Conservation (phyloP, 2,888 invertebrate species). For the Meloe dianella region DNA sequence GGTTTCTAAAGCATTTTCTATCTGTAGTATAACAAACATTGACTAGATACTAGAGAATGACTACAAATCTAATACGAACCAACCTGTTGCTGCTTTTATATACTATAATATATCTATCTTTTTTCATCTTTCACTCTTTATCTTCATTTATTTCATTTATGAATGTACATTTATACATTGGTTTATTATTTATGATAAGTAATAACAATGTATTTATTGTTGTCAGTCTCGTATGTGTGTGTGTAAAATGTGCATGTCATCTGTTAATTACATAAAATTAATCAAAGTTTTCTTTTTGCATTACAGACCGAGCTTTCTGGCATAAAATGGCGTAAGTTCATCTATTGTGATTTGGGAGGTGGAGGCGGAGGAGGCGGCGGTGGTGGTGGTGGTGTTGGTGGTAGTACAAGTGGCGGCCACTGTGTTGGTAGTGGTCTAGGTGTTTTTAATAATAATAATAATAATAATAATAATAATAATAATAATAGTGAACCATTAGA, state of each 20-base stretch:
- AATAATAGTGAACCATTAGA: constrained; percentile 73
- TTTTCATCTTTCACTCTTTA: not conserved
- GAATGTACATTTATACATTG: too few species aligned
- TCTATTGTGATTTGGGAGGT: constrained; percentile 75
- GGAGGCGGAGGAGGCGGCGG: constrained; percentile 62
- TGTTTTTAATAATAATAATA: constrained; percentile 33
- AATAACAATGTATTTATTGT: too few species aligned
- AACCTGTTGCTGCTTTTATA: constrained; percentile 10
- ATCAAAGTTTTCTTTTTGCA: too few species aligned
- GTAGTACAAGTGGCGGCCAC: too few species aligned
- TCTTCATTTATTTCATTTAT: constrained; percentile 4
- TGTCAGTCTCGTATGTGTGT: too few species aligned
- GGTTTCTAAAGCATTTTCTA: not conserved
- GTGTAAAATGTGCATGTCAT: too few species aligned
- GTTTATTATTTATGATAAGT: too few species aligned
- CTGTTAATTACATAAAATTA: too few species aligned
- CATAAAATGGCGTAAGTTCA: constrained; percentile 98
- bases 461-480: not conserved
- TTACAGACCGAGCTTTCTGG: constrained; percentile 98
- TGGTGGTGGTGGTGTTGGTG: constrained; percentile 38
- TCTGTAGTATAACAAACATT: not conserved
- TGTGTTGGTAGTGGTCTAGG: too few species aligned
- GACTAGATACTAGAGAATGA: not conserved
- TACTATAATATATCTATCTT: not conserved
- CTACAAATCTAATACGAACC: constrained; percentile 7